phyloP scores from a whole-genome alignment of 2,888 invertebrate species.

The Lypha dubia region DNA sequence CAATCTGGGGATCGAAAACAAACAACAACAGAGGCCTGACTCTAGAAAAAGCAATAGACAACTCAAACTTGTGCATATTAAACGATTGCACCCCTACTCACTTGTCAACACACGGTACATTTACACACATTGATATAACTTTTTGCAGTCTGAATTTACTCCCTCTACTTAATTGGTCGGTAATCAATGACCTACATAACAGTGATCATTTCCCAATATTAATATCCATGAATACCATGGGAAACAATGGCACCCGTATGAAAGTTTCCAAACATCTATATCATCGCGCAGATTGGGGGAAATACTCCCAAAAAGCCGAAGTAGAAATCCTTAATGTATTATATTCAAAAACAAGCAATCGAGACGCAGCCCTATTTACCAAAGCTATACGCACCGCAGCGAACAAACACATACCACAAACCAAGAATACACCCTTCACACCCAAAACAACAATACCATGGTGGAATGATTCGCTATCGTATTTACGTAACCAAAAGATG shows the following conservation, averaged over 20 bases:
- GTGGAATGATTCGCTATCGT: conserved; percentile 5
- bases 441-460: conserved; percentile 8
- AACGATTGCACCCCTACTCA: conserved; percentile 20
- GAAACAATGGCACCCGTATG: not conserved
- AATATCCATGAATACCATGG: not conserved
- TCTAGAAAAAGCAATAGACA: conserved; percentile 23
- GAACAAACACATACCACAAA: conserved; percentile 33
- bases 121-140: conserved; percentile 32
- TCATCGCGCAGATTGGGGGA: not conserved
- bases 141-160: not conserved
- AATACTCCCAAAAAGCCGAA: not conserved
- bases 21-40: conserved; percentile 23
- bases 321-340: conserved; percentile 7
- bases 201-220: conserved; percentile 23
- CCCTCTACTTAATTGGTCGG: not conserved
- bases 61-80: conserved; percentile 12
- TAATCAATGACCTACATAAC: conserved; percentile 3
- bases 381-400: conserved; percentile 9
- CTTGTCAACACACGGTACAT: conserved; percentile 7
- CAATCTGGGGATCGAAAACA: conserved; percentile 6
- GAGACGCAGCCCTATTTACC: conserved; percentile 10
- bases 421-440: not conserved
- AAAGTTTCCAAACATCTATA: not conserved
- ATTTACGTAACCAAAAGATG: conserved; percentile 21
- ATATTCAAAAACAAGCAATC: conserved; percentile 25